Conservation (phyloP, 2,113 vertebrate species). For the Bagarius yarrelli region DNA sequence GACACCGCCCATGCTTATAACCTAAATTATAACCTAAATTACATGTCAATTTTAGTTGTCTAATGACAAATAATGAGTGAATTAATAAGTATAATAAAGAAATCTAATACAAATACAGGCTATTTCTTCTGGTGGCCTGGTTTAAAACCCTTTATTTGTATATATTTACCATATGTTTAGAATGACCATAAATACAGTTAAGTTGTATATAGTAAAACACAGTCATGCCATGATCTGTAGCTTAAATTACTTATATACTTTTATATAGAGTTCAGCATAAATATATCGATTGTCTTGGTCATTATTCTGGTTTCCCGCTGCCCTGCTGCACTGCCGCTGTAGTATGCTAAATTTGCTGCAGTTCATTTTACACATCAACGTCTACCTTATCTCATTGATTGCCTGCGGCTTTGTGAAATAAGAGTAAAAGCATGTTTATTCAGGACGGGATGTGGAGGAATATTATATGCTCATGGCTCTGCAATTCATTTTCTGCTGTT, state of each 20-base stretch:
- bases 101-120: too few species aligned
- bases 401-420: slow-evolving; percentile 22
- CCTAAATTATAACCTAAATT: too few species aligned
- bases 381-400: slow-evolving; percentile 19
- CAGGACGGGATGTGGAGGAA: background rate
- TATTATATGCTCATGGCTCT: background rate
- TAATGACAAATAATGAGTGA: too few species aligned
- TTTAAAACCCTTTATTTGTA: too few species aligned
- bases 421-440: slow-evolving; percentile 13
- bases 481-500: slow-evolving; percentile 10
- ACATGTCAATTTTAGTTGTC: too few species aligned
- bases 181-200: too few species aligned
- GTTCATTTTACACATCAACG: slow-evolving; percentile 17
- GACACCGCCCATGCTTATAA: too few species aligned
- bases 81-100: too few species aligned
- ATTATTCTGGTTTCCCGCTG: slow-evolving; percentile 1
- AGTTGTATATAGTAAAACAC: too few species aligned
- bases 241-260: background rate
- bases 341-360: slow-evolving; percentile 11
- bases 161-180: too few species aligned
- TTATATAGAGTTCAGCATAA: background rate
- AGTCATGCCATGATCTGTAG: background rate
- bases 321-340: background rate
- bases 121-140: too few species aligned
- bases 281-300: background rate